phyloP scores from a whole-genome alignment of 2,888 invertebrate species.

The Chalcis sispes region DNA sequence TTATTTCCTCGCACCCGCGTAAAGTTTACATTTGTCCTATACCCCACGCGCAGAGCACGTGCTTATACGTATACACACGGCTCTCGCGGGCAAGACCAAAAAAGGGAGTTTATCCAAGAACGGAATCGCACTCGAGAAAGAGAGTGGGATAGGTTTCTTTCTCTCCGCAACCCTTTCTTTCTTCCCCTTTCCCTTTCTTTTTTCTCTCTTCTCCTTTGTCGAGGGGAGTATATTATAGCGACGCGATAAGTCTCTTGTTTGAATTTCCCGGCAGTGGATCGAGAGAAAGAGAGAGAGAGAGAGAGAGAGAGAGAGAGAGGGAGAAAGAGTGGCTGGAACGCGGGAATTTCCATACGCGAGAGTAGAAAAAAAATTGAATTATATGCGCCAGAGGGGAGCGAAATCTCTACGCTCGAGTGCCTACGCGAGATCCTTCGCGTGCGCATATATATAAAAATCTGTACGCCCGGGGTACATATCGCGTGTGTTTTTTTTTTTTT shows the following conservation, averaged over 20 bases:
- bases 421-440: constrained; percentile 2
- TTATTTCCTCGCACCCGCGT: not conserved
- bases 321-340: too few species aligned
- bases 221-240: too few species aligned
- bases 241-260: constrained; percentile 11
- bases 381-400: too few species aligned
- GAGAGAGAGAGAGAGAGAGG: too few species aligned
- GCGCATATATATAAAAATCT: too few species aligned
- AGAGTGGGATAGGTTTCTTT: not conserved
- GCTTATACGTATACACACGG: not conserved
- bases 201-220: not conserved
- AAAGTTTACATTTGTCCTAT: not conserved
- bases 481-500: not conserved
- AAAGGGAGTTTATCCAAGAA: not conserved
- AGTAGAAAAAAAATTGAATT: constrained; percentile 34
- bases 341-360: not conserved
- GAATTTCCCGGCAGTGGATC: constrained; percentile 29
- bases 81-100: not conserved
- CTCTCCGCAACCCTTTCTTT: not conserved
- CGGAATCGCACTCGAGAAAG: constrained; percentile 6
- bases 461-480: not conserved
- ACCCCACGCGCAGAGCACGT: too few species aligned
- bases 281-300: too few species aligned
- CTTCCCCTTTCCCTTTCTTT: not conserved
- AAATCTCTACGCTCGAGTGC: not conserved